Percentiles rank a stretch among this genome's conserved stretches.
These are phyloP conservation scores for Noctua comes DNA, from an alignment of 2,888 invertebrate species.

Conservation along the genomic window DNA sequence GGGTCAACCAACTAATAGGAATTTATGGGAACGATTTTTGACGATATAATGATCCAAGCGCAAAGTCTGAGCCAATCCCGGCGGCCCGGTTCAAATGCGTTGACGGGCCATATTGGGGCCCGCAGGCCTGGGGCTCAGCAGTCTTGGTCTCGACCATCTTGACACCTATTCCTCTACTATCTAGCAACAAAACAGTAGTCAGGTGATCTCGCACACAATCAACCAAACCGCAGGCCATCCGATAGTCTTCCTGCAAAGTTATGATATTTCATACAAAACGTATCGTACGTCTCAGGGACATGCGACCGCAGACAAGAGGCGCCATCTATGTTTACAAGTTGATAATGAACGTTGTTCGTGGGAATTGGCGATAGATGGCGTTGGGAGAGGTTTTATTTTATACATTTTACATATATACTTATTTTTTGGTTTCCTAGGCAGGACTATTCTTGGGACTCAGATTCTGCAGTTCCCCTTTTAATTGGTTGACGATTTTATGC, in stretches of 20 bases:
- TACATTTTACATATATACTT: neutral
- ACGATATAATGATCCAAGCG: neutral
- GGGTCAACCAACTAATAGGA: neutral
- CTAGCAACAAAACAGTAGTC: slow-evolving; percentile 55
- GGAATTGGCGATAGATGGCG: slow-evolving; percentile 47
- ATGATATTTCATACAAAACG: slow-evolving; percentile 61
- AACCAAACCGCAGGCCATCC: slow-evolving; percentile 51
- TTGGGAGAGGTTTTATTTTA: neutral
- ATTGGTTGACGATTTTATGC: no score
- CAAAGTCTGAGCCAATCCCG: neutral
- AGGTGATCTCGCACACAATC: slow-evolving; percentile 40
- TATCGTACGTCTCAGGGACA: slow-evolving; percentile 49
- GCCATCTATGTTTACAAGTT: slow-evolving; percentile 59
- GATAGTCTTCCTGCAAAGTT: slow-evolving; percentile 62
- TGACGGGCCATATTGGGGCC: neutral
- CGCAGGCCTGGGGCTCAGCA: neutral
- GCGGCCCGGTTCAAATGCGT: neutral
- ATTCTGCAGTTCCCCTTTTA: no score
- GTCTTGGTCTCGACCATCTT: neutral
- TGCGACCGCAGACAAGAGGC: slow-evolving; percentile 59
- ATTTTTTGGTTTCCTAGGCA: neutral
- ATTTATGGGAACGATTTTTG: neutral
- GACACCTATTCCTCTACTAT: neutral
- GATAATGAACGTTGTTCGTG: slow-evolving; percentile 27
- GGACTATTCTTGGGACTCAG: neutral